Base-by-base conservation (phyloP, 2,888 invertebrate species). In the Tachystola acroxantha region DNA sequence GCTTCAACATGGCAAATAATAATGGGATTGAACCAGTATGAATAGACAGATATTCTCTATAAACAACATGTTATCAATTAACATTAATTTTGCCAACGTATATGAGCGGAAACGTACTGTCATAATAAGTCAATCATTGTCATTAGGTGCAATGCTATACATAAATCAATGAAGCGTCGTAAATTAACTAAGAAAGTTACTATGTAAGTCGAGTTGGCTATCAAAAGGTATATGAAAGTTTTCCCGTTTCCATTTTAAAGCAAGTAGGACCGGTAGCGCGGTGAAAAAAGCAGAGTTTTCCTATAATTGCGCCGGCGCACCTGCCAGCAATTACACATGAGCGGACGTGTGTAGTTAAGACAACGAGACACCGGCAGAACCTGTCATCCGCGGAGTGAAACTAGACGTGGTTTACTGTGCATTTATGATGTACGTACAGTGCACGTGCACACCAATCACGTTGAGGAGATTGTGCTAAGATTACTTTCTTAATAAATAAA, bases 321-420 rank as follows among this genome's bases (percentile, higher is more conserved):
- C 75, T 76, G 73, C 60, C 48, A 46, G 58, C 59, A 73, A 74
- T 74, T 71, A 68, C 57, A 65, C 48, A 53, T 50, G 56, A 65
- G 54, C 64, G 64, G 70, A 64, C 61, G 52, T 59, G 53, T 53
- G 64, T 50, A 67, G 57, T 67, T 64, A 66, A 63, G 58, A 53
- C 53, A 56, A 57, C 54, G 42, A 62, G 60, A 58, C 52, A 57
- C 64, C 55, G 52, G 56, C 48, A 51, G 51, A 70, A 65, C 62
- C 52, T 46, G 71, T 64, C 70, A 64, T 54, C 57, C 51, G 51
- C 53, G 42, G 46, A 64, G 65, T 60, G 71, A 70, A 73, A 73
- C 68, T 64, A 64, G 51, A 55, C 50, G 51, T 50, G 54, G 48
- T 50, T 63, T 60, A 63, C 57, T 45, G 24, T 35, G 7, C 20